phyloP scores from a whole-genome alignment of 2,113 vertebrate species.

The Lampris megalopsis region DNA sequence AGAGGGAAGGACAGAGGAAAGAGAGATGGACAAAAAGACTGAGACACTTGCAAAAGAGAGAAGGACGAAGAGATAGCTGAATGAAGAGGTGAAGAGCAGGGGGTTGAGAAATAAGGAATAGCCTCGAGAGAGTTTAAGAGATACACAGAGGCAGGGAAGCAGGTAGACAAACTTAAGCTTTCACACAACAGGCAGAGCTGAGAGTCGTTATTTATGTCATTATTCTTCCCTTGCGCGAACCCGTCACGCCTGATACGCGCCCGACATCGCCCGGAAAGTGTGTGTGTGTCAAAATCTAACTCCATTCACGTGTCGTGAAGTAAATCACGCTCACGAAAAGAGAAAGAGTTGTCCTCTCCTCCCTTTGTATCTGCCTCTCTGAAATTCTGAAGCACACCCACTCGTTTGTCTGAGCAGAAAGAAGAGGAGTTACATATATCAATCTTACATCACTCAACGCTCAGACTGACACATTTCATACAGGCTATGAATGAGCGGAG shows the following conservation, averaged over 20 bases:
- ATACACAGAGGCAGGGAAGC: not conserved
- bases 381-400: conserved; percentile 70
- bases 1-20: not conserved
- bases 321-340: not conserved
- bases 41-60: not conserved
- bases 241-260: too few species aligned
- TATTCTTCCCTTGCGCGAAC: too few species aligned
- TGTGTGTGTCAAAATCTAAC: too few species aligned
- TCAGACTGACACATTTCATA: conserved; percentile 72
- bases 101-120: not conserved
- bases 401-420: conserved; percentile 73
- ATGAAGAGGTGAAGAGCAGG: not conserved
- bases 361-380: conserved; percentile 17
- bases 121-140: not conserved
- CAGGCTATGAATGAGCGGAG: conserved; percentile 70
- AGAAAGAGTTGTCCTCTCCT: conserved; percentile 12
- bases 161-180: too few species aligned
- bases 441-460: conserved; percentile 79
- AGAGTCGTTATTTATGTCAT: too few species aligned
- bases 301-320: too few species aligned
- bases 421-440: conserved; percentile 74
- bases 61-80: not conserved
- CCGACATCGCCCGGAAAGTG: too few species aligned
- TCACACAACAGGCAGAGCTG: not conserved
- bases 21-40: conserved; percentile 7